These are phyloP conservation scores for Rutpela maculata DNA, from an alignment of 2,888 invertebrate genomes.

Conservation along the genomic window DNA sequence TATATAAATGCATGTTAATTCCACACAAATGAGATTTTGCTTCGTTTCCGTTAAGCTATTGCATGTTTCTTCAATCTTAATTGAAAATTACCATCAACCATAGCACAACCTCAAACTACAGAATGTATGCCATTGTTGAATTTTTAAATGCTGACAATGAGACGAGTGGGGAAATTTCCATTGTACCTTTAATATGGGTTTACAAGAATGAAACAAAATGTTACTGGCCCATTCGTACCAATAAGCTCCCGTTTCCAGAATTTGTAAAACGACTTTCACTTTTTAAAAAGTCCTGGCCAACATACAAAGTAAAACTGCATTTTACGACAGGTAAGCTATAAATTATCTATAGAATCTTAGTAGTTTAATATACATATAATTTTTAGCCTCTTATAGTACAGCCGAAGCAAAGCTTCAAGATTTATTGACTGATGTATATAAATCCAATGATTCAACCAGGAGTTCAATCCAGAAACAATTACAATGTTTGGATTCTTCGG, in stretches of 20 bases:
- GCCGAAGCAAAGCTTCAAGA: slow-evolving; percentile 1
- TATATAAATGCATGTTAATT: slow-evolving; percentile 8
- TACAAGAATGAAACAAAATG: neutral
- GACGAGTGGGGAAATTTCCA: neutral
- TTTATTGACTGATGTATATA: neutral
- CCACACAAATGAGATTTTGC: neutral
- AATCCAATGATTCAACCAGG: neutral
- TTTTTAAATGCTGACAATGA: neutral
- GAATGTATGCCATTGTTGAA: neutral
- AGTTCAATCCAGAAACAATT: slow-evolving; percentile 1
- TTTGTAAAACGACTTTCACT: neutral
- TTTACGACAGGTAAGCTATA: neutral
- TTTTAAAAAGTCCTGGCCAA: neutral
- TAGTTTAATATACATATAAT: neutral
- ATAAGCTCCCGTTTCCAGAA: neutral
- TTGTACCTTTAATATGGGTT: neutral
- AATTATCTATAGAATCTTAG: neutral
- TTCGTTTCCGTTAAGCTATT: neutral
- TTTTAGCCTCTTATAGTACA: neutral
- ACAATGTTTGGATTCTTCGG: neutral
- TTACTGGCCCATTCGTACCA: neutral
- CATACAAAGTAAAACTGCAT: neutral
- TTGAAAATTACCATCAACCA: neutral
- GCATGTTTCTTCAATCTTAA: neutral
- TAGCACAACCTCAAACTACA: neutral